These are phyloP conservation scores for Setophaga coronata DNA, from an alignment of 2,113 vertebrate genomes.

Conservation along the genomic window DNA sequence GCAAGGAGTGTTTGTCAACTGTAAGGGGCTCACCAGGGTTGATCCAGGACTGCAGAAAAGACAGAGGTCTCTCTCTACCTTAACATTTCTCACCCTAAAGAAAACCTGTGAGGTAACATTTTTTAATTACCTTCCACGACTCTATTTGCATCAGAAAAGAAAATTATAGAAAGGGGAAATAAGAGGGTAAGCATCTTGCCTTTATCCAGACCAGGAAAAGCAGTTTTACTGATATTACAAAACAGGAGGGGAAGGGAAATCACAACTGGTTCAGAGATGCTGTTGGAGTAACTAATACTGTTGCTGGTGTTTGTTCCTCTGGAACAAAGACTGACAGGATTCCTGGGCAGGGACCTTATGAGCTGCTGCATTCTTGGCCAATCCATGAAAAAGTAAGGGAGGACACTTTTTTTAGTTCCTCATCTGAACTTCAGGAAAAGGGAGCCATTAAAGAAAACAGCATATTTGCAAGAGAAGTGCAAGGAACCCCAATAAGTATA, in stretches of 20 bases:
- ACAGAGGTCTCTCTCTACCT: background rate
- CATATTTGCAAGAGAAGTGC: rapidly evolving
- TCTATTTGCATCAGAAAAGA: background rate
- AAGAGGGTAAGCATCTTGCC: background rate
- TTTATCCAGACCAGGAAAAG: background rate
- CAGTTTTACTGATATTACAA: background rate
- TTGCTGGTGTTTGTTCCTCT: background rate
- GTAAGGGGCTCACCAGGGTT: background rate
- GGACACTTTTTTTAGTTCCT: background rate
- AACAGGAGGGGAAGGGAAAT: background rate
- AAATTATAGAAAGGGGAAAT: background rate
- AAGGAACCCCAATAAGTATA: background rate
- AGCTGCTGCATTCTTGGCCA: background rate
- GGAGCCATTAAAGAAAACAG: background rate
- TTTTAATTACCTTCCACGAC: background rate
- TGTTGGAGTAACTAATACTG: background rate
- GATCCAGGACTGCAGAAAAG: background rate
- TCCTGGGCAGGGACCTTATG: background rate
- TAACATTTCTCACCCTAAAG: background rate
- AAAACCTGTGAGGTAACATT: background rate
- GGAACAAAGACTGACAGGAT: background rate
- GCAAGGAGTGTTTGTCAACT: background rate
- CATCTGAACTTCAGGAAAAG: background rate
- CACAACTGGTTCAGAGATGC: background rate
- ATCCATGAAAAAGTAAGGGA: background rate